Evolutionary conservation across 2,888 invertebrate genomes (phyloP).

Genomic region (Cephus runcator): DNA sequence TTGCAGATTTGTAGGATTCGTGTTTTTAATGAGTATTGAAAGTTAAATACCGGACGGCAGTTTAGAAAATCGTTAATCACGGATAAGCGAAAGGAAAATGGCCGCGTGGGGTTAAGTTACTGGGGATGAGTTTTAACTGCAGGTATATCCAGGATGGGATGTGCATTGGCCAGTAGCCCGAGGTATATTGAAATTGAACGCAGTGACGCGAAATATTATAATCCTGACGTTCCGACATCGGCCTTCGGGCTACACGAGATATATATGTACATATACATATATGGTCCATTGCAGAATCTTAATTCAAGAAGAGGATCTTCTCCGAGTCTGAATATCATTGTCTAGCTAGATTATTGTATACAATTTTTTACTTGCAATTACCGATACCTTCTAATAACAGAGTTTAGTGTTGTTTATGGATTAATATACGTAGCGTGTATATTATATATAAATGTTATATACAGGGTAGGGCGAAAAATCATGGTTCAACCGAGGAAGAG

Average conservation of each 20-base stretch:
- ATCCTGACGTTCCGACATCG: conserved; percentile 41
- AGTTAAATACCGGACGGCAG: background rate
- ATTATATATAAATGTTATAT: background rate
- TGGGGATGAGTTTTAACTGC: background rate
- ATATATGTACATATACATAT: background rate
- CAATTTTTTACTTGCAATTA: background rate
- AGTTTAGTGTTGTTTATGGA: background rate
- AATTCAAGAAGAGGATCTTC: background rate
- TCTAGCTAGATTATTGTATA: background rate
- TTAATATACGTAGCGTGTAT: background rate
- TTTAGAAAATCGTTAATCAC: background rate
- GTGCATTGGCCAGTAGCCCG: conserved; percentile 25
- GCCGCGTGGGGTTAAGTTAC: background rate
- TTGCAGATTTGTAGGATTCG: background rate
- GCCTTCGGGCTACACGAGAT: conserved; percentile 14
- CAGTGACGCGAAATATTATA: conserved; percentile 62
- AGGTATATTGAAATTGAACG: conserved; percentile 59
- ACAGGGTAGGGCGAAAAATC: too few relatives aligned
- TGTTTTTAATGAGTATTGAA: background rate
- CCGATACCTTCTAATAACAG: background rate
- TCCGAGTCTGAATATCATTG: background rate
- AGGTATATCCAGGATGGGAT: background rate
- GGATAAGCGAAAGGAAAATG: background rate
- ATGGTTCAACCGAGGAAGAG: too few relatives aligned
- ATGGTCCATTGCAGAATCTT: background rate